Conservation (phyloP, 2,888 invertebrate species). For the Scaptomyza parva region DNA sequence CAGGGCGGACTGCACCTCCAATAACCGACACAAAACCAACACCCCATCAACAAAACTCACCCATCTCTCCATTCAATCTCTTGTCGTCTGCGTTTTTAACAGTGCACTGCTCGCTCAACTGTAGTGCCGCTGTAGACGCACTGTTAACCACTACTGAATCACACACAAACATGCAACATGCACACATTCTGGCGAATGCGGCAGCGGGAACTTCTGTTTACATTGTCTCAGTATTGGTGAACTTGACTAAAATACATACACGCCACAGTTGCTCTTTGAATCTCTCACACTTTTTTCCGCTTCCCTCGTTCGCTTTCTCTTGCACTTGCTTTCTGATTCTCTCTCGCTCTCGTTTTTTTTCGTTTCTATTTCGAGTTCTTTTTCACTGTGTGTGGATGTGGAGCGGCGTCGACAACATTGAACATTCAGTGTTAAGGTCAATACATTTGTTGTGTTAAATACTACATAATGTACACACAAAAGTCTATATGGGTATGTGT, state of each 20-base stretch:
- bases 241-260: slow-evolving; percentile 71
- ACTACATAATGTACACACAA: slow-evolving; percentile 37
- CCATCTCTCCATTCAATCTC: slow-evolving; percentile 18
- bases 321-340: slow-evolving; percentile 23
- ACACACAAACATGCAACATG: slow-evolving; percentile 21
- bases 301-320: slow-evolving; percentile 18
- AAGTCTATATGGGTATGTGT: not conserved
- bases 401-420: slow-evolving; percentile 41
- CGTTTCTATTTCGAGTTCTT: slow-evolving; percentile 53
- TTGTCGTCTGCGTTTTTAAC: slow-evolving; percentile 33
- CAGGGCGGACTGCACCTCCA: slow-evolving; percentile 58
- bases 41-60: slow-evolving; percentile 14
- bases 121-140: slow-evolving; percentile 64
- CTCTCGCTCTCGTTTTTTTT: slow-evolving; percentile 7
- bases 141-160: slow-evolving; percentile 55
- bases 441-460: slow-evolving; percentile 61
- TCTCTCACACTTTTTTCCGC: slow-evolving; percentile 30
- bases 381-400: slow-evolving; percentile 39
- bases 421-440: slow-evolving; percentile 83
- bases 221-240: slow-evolving; percentile 73
- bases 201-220: slow-evolving; percentile 34
- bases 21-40: slow-evolving; percentile 33
- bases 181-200: not conserved
- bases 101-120: slow-evolving; percentile 63
- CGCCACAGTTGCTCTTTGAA: slow-evolving; percentile 36